phyloP scores from a whole-genome alignment of 2,113 vertebrate species.

The Aegypius monachus region DNA sequence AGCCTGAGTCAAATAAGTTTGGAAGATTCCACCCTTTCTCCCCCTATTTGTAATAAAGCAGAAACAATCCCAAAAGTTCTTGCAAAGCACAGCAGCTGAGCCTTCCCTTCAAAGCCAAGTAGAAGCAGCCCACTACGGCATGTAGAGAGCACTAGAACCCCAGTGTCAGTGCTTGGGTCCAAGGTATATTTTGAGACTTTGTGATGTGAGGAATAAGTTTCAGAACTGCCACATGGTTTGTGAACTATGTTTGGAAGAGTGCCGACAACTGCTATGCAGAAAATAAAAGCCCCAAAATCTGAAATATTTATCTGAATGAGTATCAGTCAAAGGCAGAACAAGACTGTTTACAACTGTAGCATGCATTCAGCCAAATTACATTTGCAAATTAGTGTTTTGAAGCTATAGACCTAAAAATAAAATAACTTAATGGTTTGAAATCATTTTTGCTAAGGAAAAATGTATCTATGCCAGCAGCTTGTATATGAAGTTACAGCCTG shows the following conservation, averaged over 20 bases:
- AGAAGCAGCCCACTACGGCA: background rate
- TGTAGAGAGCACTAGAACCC: background rate
- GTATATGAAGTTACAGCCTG: background rate
- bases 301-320: background rate
- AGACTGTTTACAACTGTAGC: background rate
- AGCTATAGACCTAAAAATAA: conserved; percentile 39
- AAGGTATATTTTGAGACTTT: background rate
- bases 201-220: background rate
- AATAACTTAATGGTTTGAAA: conserved; percentile 18
- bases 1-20: background rate
- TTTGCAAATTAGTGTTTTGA: conserved; percentile 43
- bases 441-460: background rate
- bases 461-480: background rate
- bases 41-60: background rate
- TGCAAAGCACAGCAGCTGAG: background rate
- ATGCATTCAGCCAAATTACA: conserved; percentile 3
- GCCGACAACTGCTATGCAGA: background rate
- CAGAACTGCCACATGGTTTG: background rate
- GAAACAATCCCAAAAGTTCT: background rate
- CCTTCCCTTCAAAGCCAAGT: background rate
- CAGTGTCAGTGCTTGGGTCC: background rate
- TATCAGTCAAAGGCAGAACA: conserved; percentile 12
- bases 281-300: background rate
- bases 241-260: background rate
- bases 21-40: background rate